Evolutionary conservation across 2,888 invertebrate genomes (phyloP), one percentile per base, ranked within the genome.

Genomic region (Eupithecia vulgata): DNA sequence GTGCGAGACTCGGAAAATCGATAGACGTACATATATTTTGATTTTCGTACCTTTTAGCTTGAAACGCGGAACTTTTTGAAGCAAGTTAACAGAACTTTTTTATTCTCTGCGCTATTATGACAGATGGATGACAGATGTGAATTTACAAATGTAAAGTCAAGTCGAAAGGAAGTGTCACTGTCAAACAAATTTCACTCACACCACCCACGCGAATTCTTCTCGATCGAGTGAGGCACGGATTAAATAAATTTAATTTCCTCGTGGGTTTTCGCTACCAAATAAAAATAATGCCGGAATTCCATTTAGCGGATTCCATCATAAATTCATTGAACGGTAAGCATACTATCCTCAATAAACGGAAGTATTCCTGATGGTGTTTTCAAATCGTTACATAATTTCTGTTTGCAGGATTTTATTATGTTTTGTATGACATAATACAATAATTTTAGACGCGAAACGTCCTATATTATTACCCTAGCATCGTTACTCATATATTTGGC

Each of bases 361-460:
- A 48, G 80, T 45, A 57, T 62, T 37, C 61, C 7, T 79, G 68
- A 70, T 70, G 69, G 79, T 76, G 76, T 72, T 68, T 76, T 73
- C 72, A 76, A 59, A 70, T 78, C 76, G 86, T 94, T 94, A 94
- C 88, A 93, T 94, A 93, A 94, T 92, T 91, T 84, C 82, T 85
- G 83, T 90, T 89, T 89, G 84, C 79, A 80, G 84, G 84, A 86
- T 85, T 87, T n/a, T 86, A 85, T 85, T 83, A 83, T 84, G 82
- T 84, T 84, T 84, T 84, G 81, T 85, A 83, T 93, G 91, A 92
- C 90, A 89, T 83, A 84, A 88, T 87, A 87, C 85, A 91, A 90
- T 91, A 93, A 91, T 94, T 94, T 91, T 94, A 94, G 94, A 88
- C 85, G 77, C 84, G 76, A 85, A 81, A 80, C 87, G 87, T 81